Percentiles rank a stretch among this genome's conserved stretches.
phyloP scores from a whole-genome alignment of 2,113 vertebrate species.

The Anguilla japonica region DNA sequence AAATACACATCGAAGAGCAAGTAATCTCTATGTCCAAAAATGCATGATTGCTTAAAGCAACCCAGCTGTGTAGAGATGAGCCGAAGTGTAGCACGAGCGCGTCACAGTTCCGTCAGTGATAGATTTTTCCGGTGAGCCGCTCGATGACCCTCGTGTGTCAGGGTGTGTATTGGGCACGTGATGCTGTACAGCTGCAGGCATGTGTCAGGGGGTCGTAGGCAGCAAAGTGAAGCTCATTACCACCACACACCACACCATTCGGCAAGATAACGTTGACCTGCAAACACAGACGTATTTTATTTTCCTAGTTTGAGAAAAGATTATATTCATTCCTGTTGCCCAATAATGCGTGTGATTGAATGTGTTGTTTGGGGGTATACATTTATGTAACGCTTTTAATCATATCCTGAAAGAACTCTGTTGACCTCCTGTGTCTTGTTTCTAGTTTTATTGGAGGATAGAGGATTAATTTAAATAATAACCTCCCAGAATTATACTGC shows the following conservation, averaged over 20 bases:
- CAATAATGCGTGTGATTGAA: neutral
- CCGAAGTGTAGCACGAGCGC: neutral
- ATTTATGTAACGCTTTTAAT: too few relatives aligned
- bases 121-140: conserved; percentile 24
- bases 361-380: neutral
- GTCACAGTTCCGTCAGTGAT: conserved; percentile 27
- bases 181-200: neutral
- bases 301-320: neutral
- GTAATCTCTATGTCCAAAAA: conserved; percentile 14
- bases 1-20: too few relatives aligned
- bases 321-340: neutral
- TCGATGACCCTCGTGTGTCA: neutral
- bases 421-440: too few relatives aligned
- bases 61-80: neutral
- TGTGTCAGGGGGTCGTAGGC: neutral
- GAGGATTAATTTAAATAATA: too few relatives aligned
- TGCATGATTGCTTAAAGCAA: conserved; percentile 18
- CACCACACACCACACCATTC: neutral
- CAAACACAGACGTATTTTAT: neutral
- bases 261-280: neutral
- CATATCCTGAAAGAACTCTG: too few relatives aligned
- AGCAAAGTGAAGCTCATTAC: neutral
- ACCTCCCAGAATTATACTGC: neutral
- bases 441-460: too few relatives aligned
- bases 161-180: neutral